A percentile compares a stretch with the other conserved stretches of the same genome.
phyloP scores from a whole-genome alignment of 2,113 vertebrate genomes.

The Carassius auratus region DNA sequence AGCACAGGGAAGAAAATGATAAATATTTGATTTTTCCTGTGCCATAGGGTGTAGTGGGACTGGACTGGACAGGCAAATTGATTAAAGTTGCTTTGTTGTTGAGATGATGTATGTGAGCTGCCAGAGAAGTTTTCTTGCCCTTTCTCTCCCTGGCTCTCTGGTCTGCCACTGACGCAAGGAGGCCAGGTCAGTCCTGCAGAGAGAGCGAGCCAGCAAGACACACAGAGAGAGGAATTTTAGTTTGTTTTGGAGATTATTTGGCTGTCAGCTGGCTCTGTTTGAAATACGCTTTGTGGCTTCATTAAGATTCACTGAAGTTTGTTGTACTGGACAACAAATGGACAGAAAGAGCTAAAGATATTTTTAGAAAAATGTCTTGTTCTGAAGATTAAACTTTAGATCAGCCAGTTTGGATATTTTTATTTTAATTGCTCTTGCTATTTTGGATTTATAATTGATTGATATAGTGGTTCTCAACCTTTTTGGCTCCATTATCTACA shows the following conservation, averaged over 20 bases:
- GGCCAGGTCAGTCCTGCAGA: conserved; percentile 51
- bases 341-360: neutral
- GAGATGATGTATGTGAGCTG: conserved; percentile 60
- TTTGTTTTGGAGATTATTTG: conserved; percentile 22
- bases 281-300: neutral
- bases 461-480: neutral
- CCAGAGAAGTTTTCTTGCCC: conserved; percentile 55
- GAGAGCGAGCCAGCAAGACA: conserved; percentile 18
- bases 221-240: neutral
- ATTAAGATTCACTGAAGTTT: conserved; percentile 17
- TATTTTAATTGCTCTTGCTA: neutral
- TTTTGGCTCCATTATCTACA: neutral
- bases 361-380: neutral
- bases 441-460: neutral
- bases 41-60: conserved; percentile 56
- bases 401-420: neutral
- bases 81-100: conserved; percentile 59
- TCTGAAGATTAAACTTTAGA: neutral
- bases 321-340: neutral
- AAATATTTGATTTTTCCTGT: conserved; percentile 55
- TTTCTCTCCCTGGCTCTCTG: conserved; percentile 43
- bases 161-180: conserved; percentile 58
- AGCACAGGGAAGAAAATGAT: conserved; percentile 51
- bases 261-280: conserved; percentile 8
- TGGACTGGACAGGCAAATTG: conserved; percentile 57